Base-by-base conservation (phyloP, 1,140 invertebrate genomes). In the Kradibia gibbosae region DNA sequence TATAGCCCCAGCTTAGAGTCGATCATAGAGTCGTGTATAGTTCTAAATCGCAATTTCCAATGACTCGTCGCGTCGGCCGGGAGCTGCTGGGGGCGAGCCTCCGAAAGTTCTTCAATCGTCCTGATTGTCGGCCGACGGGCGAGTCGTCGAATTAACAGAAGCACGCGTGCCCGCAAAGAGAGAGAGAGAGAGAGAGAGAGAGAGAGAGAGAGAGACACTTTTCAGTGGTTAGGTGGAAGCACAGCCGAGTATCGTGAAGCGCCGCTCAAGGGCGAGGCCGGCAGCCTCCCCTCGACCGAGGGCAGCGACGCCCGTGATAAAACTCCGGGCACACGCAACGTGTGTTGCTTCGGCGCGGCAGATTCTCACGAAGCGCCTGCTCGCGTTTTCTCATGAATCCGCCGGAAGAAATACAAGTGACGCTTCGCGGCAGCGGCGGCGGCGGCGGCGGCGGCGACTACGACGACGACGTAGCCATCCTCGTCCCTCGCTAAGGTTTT, bases 311-410 rank as follows among this genome's bases (percentile, higher is more conserved):
- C 25, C 28, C 28, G n/a, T 25, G 20, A 42, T 42, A 48, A 71
- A 22, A 39, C 39, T 25, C 11, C 11, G 5, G 31, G n/a, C n/a
- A n/a, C n/a, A n/a, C n/a, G 7, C 45, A 17, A 53, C 50, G 20
- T 53, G 15, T 53, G 50, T 53, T 53, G 15, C 17, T n/a, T n/a
- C 34, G 5, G 11, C 8, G 34, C 53, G 5, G 11, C 8, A 22
- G 34, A 71, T 80, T 80, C 78, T 73, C 78, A 73, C 67, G 60
- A 78, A 48, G 13, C 25, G 67, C 15, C 34, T 20, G 15, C 8
- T 20, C 10, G 28, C 20, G 36, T 62, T 76, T 62, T 76, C 74
- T 45, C 74, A 62, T 42, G 55, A 8, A 25, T 39, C 11, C 45
- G n/a, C 1, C 50, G 74, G 28, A 8, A 45, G 53, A 36, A 48